Percentiles rank a stretch among this genome's conserved stretches.
These are phyloP conservation scores for Nephila pilipes DNA, from an alignment of 1,140 invertebrate species.

Conservation along the genomic window DNA sequence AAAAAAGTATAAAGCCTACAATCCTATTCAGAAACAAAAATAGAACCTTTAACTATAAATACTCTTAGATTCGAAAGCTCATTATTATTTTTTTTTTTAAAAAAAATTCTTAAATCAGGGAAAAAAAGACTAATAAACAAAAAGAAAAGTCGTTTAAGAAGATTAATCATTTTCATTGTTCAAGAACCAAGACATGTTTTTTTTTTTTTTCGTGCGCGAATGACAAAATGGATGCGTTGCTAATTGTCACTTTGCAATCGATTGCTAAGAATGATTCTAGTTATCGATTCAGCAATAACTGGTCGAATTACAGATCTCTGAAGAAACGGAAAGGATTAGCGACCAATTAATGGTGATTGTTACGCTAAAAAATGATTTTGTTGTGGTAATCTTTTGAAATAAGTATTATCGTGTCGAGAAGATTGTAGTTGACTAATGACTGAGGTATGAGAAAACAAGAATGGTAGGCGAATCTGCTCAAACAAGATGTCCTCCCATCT, in stretches of 20 bases:
- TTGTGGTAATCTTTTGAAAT: slow-evolving; percentile 12
- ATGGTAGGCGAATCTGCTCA: neutral
- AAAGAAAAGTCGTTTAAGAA: neutral
- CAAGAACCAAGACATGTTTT: neutral
- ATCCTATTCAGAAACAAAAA: too few relatives aligned
- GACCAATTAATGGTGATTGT: slow-evolving; percentile 23
- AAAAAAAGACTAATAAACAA: neutral
- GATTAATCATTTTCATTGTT: slow-evolving; percentile 18
- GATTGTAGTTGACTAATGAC: neutral
- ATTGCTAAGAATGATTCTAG: neutral
- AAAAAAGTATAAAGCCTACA: too few relatives aligned
- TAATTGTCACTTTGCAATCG: slow-evolving; percentile 29
- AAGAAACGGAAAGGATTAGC: neutral
- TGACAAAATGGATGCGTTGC: neutral
- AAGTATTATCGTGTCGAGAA: neutral
- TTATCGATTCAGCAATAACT: slow-evolving; percentile 8
- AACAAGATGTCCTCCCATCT: neutral
- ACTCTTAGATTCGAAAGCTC: too few relatives aligned
- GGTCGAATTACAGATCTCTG: slow-evolving; percentile 22
- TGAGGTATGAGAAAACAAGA: neutral
- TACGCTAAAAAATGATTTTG: neutral
- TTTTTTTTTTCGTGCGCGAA: neutral
- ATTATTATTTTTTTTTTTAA: too few relatives aligned
- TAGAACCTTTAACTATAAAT: too few relatives aligned
- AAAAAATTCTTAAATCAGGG: neutral